Base-by-base conservation (phyloP, 2,888 invertebrate species). In the Theristus sp. region DNA sequence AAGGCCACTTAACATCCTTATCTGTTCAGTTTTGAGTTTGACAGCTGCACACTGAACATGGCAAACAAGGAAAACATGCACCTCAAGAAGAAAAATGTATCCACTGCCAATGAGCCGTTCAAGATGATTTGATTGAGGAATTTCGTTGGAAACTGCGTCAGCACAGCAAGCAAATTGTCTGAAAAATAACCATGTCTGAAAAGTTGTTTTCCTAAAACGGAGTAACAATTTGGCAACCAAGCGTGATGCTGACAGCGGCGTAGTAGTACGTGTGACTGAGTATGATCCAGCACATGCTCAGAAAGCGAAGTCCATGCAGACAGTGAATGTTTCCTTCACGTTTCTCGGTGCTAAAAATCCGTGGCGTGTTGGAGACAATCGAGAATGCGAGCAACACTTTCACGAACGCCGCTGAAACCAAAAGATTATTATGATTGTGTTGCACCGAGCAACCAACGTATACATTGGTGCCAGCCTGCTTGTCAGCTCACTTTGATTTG, bases 281-380 rank as follows among this genome's bases (percentile, higher is more conserved):
- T 54, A 81, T 77, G 27, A 82, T 79, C 80, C 81, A 82, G 29
- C 77, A 65, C 79, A 82, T 81, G 25, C 79, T 77, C 26, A 81
- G 69, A 64, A 81, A 79, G 64, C 79, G 74, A 17, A 81, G 61
- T 0, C 81, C 81, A 64, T 81, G 80, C 22, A 81, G 72, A 2
- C 74, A 70, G 0, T 70, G 65, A 1, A 81, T 64, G 0, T 75
- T 70, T 25, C 75, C 74, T 0, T 67, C 49, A 22, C 56, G 20
- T 3, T 30, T 56, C 29, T 56, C 56, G 22, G 76, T 76, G 31
- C 71, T 70, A 24, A 80, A 70, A 52, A 81, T 73, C 6, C 71
- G 70, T 59, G 70, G 75, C 0, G 75, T 71, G 64, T 80, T 81
- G 1, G 76, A 73, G 58, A 78, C 76, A 6, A 78, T 54, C 0